Base-by-base conservation (phyloP, 1,140 invertebrate species). In the Bombus waltoni region DNA sequence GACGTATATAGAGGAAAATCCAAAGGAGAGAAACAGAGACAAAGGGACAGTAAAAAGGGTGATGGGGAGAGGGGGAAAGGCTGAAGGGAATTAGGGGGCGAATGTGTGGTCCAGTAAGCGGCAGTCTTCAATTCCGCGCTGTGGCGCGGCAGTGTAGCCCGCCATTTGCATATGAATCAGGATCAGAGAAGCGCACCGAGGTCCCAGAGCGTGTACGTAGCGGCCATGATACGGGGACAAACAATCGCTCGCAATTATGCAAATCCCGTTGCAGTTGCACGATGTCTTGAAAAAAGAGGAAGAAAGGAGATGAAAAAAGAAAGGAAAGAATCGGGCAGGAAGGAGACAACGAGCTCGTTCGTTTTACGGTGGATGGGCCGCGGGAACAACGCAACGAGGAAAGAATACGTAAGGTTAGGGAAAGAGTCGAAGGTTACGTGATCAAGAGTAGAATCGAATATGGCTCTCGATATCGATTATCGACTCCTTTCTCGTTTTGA, bases 181-280 rank as follows among this genome's bases (percentile, higher is more conserved):
- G 93, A 94, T 94, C 91, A 93, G 89, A 91, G 89, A 83, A 92
- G 87, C 87, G 83, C 79, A 83, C 88, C 88, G 89, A 85, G 89
- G 87, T 87, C 89, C 83, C 90, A 79, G 88, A 93, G 86, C 87
- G 91, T 93, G 90, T 92, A 93, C 90, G 92, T 89, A 92, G 88
- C 87, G 86, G 85, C 88, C 84, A 91, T 93, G 92, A 92, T 94
- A 93, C 92, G 91, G 87, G 92, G 93, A 94, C 93, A 94, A 94
- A 94, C 93, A 94, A 94, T 94, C 93, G 93, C 87, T 93, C 88
- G 92, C 93, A 94, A 94, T 94, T 94, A 94, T 94, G 94, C 92
- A 94, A 94, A 94, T 93, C 92, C 90, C 85, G 88, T 90, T 93
- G 90, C 91, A 91, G 91, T 92, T 91, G 91, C 92, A 89, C 88